Percentiles rank a stretch among this genome's conserved stretches.
phyloP scores from a whole-genome alignment of 2,113 vertebrate genomes.

The Mohoua ochrocephala region DNA sequence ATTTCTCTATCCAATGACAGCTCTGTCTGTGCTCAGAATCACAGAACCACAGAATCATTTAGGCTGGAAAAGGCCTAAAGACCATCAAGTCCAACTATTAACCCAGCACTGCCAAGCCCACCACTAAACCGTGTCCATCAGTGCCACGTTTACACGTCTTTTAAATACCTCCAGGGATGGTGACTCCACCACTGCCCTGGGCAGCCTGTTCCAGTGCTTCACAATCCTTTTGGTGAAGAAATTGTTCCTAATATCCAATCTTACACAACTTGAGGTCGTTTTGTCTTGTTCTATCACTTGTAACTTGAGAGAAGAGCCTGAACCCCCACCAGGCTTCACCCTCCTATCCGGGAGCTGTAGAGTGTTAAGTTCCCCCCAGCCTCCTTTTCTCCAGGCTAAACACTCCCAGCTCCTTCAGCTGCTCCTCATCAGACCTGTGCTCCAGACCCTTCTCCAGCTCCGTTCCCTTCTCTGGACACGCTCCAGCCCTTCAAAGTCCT shows the following conservation, averaged over 20 bases:
- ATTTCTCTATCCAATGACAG: background rate
- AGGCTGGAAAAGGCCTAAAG: background rate
- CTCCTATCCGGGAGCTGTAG: background rate
- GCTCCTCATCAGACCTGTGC: background rate
- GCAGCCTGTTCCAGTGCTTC: background rate
- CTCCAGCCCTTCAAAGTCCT: background rate
- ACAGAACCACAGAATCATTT: background rate
- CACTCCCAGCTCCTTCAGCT: background rate
- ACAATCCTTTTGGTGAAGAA: background rate
- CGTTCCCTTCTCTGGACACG: fast-evolving
- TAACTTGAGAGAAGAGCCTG: background rate
- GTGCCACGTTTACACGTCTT: fast-evolving
- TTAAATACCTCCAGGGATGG: background rate
- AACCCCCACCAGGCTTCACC: background rate
- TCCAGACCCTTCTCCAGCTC: background rate
- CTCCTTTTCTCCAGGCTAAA: background rate
- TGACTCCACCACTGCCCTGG: background rate
- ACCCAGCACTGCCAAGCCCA: background rate
- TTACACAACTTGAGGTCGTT: background rate
- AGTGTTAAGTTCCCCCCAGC: background rate
- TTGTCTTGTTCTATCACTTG: background rate
- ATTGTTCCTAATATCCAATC: background rate
- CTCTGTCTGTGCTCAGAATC: background rate
- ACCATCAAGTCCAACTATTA: background rate
- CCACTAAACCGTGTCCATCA: background rate